Evolutionary conservation across 2,113 vertebrate genomes (phyloP).

Genomic region (Grammomys dolichurus): DNA sequence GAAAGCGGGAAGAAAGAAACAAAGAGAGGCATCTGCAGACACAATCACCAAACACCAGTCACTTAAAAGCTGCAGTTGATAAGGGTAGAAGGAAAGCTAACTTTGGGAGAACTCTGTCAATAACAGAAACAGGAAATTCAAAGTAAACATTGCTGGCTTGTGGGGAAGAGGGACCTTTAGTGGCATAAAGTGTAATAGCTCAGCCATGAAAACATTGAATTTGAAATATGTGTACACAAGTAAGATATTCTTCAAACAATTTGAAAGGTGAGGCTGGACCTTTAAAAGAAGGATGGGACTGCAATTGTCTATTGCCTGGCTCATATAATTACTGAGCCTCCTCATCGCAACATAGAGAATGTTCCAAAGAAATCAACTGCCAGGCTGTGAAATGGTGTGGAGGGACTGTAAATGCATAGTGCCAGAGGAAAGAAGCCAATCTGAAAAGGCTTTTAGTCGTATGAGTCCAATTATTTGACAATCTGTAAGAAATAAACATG

Average conservation of each 20-base stretch:
- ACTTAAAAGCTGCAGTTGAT: neutral
- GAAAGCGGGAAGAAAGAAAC: neutral
- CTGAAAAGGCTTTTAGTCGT: neutral
- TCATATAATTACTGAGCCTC: neutral
- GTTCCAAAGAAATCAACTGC: neutral
- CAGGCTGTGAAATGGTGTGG: neutral
- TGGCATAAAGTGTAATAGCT: neutral
- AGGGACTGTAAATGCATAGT: neutral
- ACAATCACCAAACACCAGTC: neutral
- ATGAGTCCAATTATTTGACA: neutral
- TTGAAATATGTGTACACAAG: neutral
- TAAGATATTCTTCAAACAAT: neutral
- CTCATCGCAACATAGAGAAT: neutral
- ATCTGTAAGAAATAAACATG: neutral
- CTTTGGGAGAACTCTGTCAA: slow-evolving; percentile 6
- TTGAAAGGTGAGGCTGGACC: neutral
- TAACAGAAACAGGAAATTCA: neutral
- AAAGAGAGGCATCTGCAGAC: neutral
- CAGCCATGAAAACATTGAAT: neutral
- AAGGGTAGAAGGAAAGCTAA: neutral
- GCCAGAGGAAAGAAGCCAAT: neutral
- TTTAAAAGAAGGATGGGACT: neutral
- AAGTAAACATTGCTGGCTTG: neutral
- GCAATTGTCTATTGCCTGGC: neutral
- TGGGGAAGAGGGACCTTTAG: neutral